Base-by-base conservation (phyloP, 2,113 vertebrate species). In the Epinephelus cyanopodus region DNA sequence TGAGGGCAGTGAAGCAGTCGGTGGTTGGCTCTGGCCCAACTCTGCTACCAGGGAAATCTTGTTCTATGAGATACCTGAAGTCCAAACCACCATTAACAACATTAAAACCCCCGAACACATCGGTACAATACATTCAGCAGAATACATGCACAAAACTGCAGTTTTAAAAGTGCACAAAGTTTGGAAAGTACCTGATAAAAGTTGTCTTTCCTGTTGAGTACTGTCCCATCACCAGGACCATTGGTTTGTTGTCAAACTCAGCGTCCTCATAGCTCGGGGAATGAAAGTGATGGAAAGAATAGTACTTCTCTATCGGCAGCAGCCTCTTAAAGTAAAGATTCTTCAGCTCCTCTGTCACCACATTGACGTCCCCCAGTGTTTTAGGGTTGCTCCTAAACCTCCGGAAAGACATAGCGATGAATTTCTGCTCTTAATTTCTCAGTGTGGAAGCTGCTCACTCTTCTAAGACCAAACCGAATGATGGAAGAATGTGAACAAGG, bases 151-250 rank as follows among this genome's bases (percentile, higher is more conserved):
- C 15, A 6, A 1, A 23, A 12, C 0, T 5, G 11, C 11, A 33
- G 9, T 57, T 65, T 65, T 63, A 42, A 18, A 48, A 63, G 9
- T 0, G 6, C 6, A 12, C 10, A 19, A 27, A 37, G 29, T 25
- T 39, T 1, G 23, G 21, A 45, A 25, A 27, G 83, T 79, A 95
- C 95, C 92, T 94, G 89, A 98, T 97, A 68, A 98, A 97, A 52
- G 97, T 97, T 7, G 97, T 98, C 83, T 98, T 98, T 14, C 97
- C 97, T 0, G 97, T 98, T 14, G 97, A 98, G 69, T 98, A 98
- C 64, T 98, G 97, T 0, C 97, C 97, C 18, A 96, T 95, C 88
- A 98, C 96, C 84, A 98, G 63, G 45, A 98, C 95, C 97, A 98
- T 98, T 0, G 97, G 97, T 48, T 98, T 98, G 83, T 93, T 97